Base-by-base conservation (phyloP, 2,797 vertebrate genomes). In the Pterois miles region DNA sequence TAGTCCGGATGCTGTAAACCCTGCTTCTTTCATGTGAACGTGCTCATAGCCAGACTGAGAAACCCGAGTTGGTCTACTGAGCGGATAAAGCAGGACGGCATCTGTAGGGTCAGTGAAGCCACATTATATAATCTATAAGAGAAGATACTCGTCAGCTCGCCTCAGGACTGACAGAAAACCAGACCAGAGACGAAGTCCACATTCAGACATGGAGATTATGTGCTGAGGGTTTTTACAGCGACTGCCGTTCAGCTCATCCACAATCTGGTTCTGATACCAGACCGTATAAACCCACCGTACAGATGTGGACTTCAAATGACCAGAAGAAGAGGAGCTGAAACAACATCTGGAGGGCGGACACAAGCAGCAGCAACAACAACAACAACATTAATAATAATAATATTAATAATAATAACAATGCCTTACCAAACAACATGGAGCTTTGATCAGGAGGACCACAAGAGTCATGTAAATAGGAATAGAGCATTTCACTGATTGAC, bases 361-460 rank as follows among this genome's bases (percentile, higher is more conserved):
- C 50, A 3, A 40, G 60, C 2, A 48, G 59, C 10, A 60, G 60
- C 8, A 70, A 53, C 9, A 57, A 58, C 9, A 27, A 5, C 5
- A 29, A 33, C 4, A 27, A n/a, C 12, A 33, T 31, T 20, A 34
- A 40, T 18, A 23, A 56, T 5, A 22, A 46, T 22, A 43, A 33
- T 57, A 22, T 20, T 23, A 5, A 22, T 31, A 25, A 70, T 22
- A 48, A 56, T 29, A 29, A 27, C 12, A 68, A 71, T 43, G 40
- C 74, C 67, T 78, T 64, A 75, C 33, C 64, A 75, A 62, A 62
- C 50, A 48, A 20, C 57, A 46, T 54, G 34, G 52, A 77, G 40
- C 16, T 43, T 3, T 18, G 18, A 16, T 43, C 16, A 16, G 40
- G 40, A 43, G 40, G 16, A 43, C 40, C 40, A 43, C 16, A 43